A percentile compares a stretch with the other conserved stretches of the same genome.
These are phyloP conservation scores for Oncorhynchus gorbuscha DNA, from an alignment of 2,113 vertebrate genomes.

Conservation along the genomic window DNA sequence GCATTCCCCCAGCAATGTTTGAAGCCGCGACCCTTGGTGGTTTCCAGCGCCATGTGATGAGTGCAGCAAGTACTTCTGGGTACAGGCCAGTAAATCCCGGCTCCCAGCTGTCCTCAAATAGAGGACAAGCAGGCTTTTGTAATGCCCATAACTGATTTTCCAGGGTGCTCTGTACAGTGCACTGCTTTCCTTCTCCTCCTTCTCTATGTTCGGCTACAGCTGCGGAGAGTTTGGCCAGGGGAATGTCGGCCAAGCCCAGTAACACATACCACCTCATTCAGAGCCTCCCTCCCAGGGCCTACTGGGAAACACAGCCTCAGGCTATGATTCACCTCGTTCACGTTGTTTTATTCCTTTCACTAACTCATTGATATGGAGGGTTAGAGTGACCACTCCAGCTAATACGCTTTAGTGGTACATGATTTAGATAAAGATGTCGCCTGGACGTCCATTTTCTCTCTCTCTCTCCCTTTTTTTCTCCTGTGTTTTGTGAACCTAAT, in stretches of 20 bases:
- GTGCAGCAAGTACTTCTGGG: slow-evolving; percentile 32
- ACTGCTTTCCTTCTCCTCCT: slow-evolving; percentile 14
- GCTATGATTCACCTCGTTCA: not conserved
- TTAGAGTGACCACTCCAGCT: not conserved
- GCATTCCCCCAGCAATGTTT: not conserved
- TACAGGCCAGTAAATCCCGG: slow-evolving; percentile 44
- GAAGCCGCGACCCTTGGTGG: slow-evolving; percentile 21
- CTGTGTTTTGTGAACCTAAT: slow-evolving; percentile 1
- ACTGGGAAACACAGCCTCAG: not conserved
- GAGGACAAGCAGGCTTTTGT: slow-evolving; percentile 62
- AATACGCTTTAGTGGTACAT: not conserved
- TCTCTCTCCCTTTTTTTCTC: not conserved
- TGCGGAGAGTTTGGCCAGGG: slow-evolving; percentile 11
- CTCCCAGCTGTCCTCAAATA: slow-evolving; percentile 60
- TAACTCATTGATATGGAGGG: not conserved
- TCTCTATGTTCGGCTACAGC: slow-evolving; percentile 6
- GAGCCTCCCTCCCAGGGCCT: not conserved
- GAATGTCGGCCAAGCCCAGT: not conserved
- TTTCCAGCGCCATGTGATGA: slow-evolving; percentile 27
- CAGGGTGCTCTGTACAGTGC: slow-evolving; percentile 30
- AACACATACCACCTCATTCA: not conserved
- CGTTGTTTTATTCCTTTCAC: not conserved
- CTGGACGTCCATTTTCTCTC: not conserved
- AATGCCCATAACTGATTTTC: slow-evolving; percentile 57
- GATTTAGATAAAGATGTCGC: not conserved